Evolutionary conservation across 2,888 invertebrate species (phyloP).

Genomic region (Incurvaria masculella): DNA sequence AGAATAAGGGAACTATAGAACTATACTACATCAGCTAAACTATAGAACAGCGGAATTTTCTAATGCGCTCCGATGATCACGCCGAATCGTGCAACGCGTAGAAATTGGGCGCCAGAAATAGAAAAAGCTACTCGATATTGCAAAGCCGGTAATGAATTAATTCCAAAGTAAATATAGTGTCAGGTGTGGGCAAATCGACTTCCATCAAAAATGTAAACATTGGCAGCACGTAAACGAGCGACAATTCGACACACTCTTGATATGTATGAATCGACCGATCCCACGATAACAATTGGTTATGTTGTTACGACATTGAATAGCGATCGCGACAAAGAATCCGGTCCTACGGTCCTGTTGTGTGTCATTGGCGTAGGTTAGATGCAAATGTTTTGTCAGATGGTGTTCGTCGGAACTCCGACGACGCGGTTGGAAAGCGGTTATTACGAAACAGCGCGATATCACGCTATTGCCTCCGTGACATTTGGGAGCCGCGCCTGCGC

Average conservation of each 20-base stretch:
- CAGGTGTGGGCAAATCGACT: not conserved
- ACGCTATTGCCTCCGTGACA: constrained; percentile 41
- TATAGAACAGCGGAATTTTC: not conserved
- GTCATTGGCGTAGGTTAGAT: not conserved
- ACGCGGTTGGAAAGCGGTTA: not conserved
- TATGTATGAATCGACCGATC: not conserved
- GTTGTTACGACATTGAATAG: not conserved
- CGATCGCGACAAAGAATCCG: not conserved
- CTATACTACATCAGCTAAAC: constrained; percentile 1
- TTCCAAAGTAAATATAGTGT: not conserved
- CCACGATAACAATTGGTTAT: not conserved
- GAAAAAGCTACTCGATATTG: not conserved
- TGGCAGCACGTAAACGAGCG: not conserved
- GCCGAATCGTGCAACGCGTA: no score
- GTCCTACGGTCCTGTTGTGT: not conserved
- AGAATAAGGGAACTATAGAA: not conserved
- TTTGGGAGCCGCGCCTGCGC: constrained; percentile 25
- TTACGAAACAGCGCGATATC: constrained; percentile 26
- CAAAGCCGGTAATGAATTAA: not conserved
- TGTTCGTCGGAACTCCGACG: not conserved
- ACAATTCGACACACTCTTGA: not conserved
- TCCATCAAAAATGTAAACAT: not conserved
- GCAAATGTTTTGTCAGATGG: not conserved
- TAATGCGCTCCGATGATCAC: not conserved
- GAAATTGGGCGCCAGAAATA: no score